These are phyloP conservation scores for Sandelia bainsii DNA, from an alignment of 2,797 vertebrate species.

Conservation along the genomic window DNA sequence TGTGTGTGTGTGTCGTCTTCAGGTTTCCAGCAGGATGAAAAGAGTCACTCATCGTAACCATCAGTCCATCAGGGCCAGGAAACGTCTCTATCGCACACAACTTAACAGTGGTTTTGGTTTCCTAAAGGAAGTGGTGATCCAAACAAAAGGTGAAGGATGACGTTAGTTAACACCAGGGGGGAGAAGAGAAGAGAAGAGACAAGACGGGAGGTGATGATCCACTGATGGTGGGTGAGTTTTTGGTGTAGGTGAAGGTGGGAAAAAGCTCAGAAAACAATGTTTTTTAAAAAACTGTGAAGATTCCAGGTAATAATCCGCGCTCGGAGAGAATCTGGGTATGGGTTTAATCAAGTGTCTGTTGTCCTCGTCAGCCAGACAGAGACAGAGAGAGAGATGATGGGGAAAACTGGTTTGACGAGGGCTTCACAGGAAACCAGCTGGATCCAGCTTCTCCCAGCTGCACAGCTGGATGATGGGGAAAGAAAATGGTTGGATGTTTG, in stretches of 20 bases:
- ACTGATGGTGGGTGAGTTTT: neutral
- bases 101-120: constrained; percentile 21
- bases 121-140: neutral
- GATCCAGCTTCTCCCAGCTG: constrained; percentile 21
- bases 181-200: neutral
- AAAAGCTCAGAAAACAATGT: neutral
- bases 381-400: constrained; percentile 16
- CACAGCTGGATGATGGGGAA: constrained; percentile 51
- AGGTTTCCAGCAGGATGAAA: constrained; percentile 54
- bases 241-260: neutral
- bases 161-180: neutral
- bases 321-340: constrained; percentile 16
- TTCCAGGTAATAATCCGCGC: constrained; percentile 25
- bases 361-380: constrained; percentile 8
- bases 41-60: constrained; percentile 46
- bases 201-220: neutral
- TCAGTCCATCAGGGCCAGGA: constrained; percentile 40
- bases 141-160: constrained; percentile 3
- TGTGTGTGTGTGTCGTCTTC: constrained; percentile 26
- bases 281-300: neutral
- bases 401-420: constrained; percentile 10
- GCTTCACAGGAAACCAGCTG: constrained; percentile 32
- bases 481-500: constrained; percentile 19
- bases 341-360: neutral
- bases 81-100: constrained; percentile 1